Conservation (phyloP, 23 tunicate species). For the Styela plicata region DNA sequence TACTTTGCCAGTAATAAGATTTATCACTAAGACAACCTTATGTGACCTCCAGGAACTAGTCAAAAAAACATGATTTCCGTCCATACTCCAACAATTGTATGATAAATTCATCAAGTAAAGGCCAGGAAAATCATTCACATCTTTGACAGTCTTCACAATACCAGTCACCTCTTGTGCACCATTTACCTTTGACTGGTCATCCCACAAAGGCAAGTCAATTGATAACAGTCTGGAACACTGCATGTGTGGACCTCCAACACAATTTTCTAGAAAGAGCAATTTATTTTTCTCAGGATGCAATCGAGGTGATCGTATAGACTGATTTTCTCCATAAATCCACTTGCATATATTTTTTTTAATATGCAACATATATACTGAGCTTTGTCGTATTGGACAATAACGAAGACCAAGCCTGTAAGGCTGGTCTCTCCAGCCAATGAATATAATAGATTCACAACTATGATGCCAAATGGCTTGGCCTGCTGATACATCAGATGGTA, state of each 20-base stretch:
- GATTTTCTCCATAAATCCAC: conserved; percentile 22
- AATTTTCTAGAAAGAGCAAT: conserved; percentile 51
- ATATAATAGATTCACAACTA: conserved; percentile 40
- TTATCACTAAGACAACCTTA: conserved; percentile 14
- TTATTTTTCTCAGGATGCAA: conserved; percentile 45
- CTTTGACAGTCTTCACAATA: conserved; percentile 22
- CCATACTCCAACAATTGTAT: conserved; percentile 30
- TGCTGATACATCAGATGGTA: conserved; percentile 50
- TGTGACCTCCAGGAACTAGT: conserved; percentile 37
- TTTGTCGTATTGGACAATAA: conserved; percentile 66
- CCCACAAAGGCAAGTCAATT: background rate
- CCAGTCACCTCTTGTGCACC: conserved; percentile 21
- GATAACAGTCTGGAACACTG: conserved; percentile 65
- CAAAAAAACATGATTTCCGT: conserved; percentile 13
- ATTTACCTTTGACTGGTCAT: background rate
- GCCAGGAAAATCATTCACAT: conserved; percentile 39
- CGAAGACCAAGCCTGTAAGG: conserved; percentile 81
- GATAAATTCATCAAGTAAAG: conserved; percentile 30
- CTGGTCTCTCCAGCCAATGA: conserved; percentile 49
- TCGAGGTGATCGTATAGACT: conserved; percentile 53
- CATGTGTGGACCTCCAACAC: conserved; percentile 62
- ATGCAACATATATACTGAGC: conserved; percentile 36
- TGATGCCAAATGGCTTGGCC: conserved; percentile 52
- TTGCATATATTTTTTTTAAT: conserved; percentile 17
- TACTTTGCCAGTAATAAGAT: conserved; percentile 44